Evolutionary conservation across 2,888 invertebrate species (phyloP).

Genomic region (Hirtodrosophila confusa): DNA sequence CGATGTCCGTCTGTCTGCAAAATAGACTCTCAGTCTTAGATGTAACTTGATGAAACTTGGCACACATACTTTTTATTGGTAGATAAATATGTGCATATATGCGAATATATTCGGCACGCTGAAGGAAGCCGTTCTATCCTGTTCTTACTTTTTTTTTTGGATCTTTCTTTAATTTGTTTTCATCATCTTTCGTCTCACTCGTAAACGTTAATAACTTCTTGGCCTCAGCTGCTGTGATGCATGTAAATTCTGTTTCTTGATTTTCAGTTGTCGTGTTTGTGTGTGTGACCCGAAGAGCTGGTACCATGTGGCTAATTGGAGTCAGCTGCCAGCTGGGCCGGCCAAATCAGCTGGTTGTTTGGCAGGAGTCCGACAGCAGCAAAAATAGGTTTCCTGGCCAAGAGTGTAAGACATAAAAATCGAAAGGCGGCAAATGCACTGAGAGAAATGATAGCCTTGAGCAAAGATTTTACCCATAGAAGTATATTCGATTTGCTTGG

Average conservation of each 20-base stretch:
- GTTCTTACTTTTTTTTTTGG: not conserved
- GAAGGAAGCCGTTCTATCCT: not conserved
- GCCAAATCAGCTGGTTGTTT: conserved; percentile 70
- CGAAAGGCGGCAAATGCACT: conserved; percentile 46
- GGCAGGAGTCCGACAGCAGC: conserved; percentile 34
- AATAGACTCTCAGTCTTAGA: too few species aligned
- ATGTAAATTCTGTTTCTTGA: conserved; percentile 31
- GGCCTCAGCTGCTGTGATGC: conserved; percentile 33
- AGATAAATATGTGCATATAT: too few species aligned
- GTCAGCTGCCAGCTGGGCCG: conserved; percentile 71
- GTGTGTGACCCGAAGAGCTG: conserved; percentile 15
- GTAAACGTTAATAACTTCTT: conserved; percentile 58
- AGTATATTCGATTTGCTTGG: not conserved
- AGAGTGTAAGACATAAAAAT: conserved; percentile 30
- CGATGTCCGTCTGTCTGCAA: too few species aligned
- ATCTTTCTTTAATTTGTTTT: conserved; percentile 3
- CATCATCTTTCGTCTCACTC: conserved; percentile 24
- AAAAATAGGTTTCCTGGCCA: not conserved
- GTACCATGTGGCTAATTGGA: conserved; percentile 74
- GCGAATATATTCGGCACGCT: not conserved
- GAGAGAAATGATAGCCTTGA: conserved; percentile 42
- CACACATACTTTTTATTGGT: too few species aligned
- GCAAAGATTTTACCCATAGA: conserved; percentile 4
- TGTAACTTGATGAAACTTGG: too few species aligned
- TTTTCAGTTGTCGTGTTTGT: conserved; percentile 17